These are phyloP conservation scores for Neocrepidodera transversa DNA, from an alignment of 2,888 invertebrate genomes.

Conservation along the genomic window DNA sequence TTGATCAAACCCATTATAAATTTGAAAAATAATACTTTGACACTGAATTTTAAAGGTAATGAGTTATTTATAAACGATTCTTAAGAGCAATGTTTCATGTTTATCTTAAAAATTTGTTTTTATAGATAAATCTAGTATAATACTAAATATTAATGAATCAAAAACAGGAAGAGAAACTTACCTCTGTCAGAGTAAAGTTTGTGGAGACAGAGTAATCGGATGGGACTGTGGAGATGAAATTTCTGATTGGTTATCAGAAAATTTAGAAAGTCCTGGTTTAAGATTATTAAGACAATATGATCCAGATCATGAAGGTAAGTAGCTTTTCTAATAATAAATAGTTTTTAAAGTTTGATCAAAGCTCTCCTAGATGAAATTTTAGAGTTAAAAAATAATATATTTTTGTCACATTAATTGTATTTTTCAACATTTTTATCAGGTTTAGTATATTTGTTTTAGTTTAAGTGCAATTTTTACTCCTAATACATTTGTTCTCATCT, in stretches of 20 bases:
- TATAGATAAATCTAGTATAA: slow-evolving; percentile 64
- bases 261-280: slow-evolving; percentile 72
- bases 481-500: no score
- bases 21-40: slow-evolving; percentile 64
- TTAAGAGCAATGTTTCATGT: no score
- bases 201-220: slow-evolving; percentile 80
- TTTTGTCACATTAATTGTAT: no score
- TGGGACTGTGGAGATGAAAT: slow-evolving; percentile 85
- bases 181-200: slow-evolving; percentile 82
- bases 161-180: slow-evolving; percentile 53
- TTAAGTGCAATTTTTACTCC: no score
- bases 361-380: no score
- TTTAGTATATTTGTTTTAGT: no score
- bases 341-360: no score
- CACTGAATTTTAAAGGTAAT: slow-evolving; percentile 70
- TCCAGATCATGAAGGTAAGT: slow-evolving; percentile 27
- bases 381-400: no score
- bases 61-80: no score
- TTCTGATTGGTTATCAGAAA: slow-evolving; percentile 81
- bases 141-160: slow-evolving; percentile 62
- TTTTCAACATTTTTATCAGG: no score
- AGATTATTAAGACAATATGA: slow-evolving; percentile 71
- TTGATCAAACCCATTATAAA: slow-evolving; percentile 77
- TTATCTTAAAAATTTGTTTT: slow-evolving; percentile 25
- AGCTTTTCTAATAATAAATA: no score